Conservation (phyloP, 2,888 invertebrate species). For the Nymphalis urticae region DNA sequence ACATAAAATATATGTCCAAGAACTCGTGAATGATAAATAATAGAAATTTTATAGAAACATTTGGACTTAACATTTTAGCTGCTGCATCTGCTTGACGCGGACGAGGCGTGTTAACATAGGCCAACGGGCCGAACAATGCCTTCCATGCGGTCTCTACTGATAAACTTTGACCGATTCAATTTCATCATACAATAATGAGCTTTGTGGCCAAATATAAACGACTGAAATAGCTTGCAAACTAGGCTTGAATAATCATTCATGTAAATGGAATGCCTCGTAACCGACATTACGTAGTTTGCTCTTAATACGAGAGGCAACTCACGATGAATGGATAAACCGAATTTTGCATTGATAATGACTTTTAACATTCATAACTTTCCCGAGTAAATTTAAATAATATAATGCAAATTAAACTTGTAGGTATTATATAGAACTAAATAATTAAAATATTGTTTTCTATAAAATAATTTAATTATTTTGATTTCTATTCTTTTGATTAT, state of each 20-base stretch:
- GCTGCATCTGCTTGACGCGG: slow-evolving; percentile 42
- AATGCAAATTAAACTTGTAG: not conserved
- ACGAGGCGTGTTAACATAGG: slow-evolving; percentile 47
- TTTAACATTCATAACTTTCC: slow-evolving; percentile 46
- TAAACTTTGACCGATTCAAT: slow-evolving; percentile 58
- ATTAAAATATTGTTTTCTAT: not conserved
- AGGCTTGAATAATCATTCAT: slow-evolving; percentile 70
- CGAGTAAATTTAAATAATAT: not conserved
- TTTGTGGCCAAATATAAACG: slow-evolving; percentile 44
- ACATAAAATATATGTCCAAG: too few species aligned
- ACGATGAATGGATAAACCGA: slow-evolving; percentile 64
- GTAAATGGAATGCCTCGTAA: slow-evolving; percentile 70
- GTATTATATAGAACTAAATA: too few species aligned
- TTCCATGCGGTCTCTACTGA: slow-evolving; percentile 60
- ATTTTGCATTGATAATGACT: slow-evolving; percentile 56
- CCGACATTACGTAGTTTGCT: slow-evolving; percentile 68
- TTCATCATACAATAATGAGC: slow-evolving; percentile 47
- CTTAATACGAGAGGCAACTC: slow-evolving; percentile 58
- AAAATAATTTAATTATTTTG: too few species aligned
- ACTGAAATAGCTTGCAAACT: slow-evolving; percentile 46
- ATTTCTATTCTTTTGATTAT: too few species aligned
- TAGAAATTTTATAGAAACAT: not conserved
- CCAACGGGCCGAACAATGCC: slow-evolving; percentile 55
- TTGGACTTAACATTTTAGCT: slow-evolving; percentile 9
- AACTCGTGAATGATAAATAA: too few species aligned